A percentile compares a stretch with the other conserved stretches of the same genome.
These are phyloP conservation scores for Daktulosphaira vitifoliae DNA, from an alignment of 1,140 invertebrate species.

Conservation along the genomic window DNA sequence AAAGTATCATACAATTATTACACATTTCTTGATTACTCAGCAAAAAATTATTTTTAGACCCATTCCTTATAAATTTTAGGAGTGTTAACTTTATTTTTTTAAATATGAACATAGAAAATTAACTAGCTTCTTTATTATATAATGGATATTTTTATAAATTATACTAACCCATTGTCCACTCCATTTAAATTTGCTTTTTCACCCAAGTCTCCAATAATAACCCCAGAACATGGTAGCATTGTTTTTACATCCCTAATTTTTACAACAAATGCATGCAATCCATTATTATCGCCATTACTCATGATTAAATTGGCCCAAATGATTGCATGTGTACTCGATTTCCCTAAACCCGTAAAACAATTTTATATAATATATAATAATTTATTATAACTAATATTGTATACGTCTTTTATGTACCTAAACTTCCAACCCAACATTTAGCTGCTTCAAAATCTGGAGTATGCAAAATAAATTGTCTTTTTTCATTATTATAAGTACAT, in stretches of 20 bases:
- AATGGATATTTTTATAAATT: background rate
- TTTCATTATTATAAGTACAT: slow-evolving; percentile 71
- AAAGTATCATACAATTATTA: no score
- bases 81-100: no score
- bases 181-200: slow-evolving; percentile 82
- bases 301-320: slow-evolving; percentile 84
- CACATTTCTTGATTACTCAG: no score
- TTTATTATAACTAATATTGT: no score
- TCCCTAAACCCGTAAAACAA: no score
- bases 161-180: slow-evolving; percentile 70
- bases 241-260: slow-evolving; percentile 71
- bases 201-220: slow-evolving; percentile 73
- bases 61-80: no score
- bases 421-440: slow-evolving; percentile 89
- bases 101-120: no score
- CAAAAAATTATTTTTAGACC: no score
- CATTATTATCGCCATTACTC: slow-evolving; percentile 62
- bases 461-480: slow-evolving; percentile 75
- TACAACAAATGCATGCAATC: slow-evolving; percentile 76
- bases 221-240: slow-evolving; percentile 58
- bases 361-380: no score
- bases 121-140: no score
- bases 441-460: slow-evolving; percentile 89
- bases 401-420: no score
- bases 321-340: slow-evolving; percentile 77